Evolutionary conservation across 2,113 vertebrate species (phyloP).

Genomic region (Myanophis thanlyinensis): DNA sequence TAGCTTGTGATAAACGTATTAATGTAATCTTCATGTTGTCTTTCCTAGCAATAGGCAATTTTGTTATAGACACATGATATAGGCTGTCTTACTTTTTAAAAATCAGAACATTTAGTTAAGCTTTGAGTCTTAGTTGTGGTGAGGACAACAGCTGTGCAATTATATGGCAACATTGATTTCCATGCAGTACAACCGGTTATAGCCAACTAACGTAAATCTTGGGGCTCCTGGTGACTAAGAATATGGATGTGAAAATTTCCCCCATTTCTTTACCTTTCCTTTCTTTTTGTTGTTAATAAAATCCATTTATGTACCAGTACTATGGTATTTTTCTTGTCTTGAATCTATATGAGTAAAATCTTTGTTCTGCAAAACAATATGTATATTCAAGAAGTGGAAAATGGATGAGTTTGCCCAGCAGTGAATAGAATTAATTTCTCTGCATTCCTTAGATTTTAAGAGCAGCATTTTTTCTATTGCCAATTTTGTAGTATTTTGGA

Average conservation of each 20-base stretch:
- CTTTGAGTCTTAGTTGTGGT: neutral
- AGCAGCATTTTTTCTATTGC: neutral
- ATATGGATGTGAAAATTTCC: neutral
- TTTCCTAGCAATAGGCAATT: neutral
- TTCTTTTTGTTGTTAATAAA: neutral
- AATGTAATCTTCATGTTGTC: neutral
- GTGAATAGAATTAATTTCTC: neutral
- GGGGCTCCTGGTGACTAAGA: neutral
- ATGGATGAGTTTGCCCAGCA: neutral
- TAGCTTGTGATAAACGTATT: neutral
- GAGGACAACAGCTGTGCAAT: neutral
- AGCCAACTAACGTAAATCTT: neutral
- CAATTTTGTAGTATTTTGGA: neutral
- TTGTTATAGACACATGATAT: neutral
- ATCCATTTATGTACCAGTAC: neutral
- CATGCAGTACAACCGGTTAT: neutral
- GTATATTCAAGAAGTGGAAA: neutral
- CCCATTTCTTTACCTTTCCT: neutral
- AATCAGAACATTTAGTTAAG: neutral
- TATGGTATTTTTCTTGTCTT: neutral
- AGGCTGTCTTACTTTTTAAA: neutral
- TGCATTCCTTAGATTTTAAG: neutral
- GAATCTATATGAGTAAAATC: neutral
- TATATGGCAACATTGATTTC: neutral
- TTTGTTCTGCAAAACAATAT: neutral